phyloP scores from a whole-genome alignment of 2,888 invertebrate species.

The Parthenolecanium corni region DNA sequence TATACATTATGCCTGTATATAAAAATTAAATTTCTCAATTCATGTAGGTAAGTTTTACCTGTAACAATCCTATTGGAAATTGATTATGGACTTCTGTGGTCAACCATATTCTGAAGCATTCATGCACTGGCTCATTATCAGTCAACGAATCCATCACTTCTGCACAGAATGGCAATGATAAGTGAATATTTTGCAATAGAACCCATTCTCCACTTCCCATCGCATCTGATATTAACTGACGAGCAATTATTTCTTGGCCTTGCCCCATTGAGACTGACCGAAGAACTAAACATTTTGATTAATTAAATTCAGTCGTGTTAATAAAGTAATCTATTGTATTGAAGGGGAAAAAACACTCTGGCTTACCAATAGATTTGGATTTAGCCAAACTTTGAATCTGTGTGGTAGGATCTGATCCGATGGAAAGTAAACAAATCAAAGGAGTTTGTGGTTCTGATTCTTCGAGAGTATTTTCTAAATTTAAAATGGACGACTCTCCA shows the following conservation, averaged over 20 bases:
- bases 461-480: slow-evolving; percentile 77
- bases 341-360: not conserved
- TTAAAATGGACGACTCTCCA: slow-evolving; percentile 82
- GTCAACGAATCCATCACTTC: slow-evolving; percentile 82
- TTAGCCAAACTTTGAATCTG: slow-evolving; percentile 82
- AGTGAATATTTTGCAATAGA: slow-evolving; percentile 85
- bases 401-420: slow-evolving; percentile 93
- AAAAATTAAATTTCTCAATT: no score
- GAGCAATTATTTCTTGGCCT: slow-evolving; percentile 82
- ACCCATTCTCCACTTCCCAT: slow-evolving; percentile 74
- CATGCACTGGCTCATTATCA: slow-evolving; percentile 71
- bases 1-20: no score
- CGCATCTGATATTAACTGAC: slow-evolving; percentile 66
- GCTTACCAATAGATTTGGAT: slow-evolving; percentile 67
- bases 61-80: slow-evolving; percentile 73
- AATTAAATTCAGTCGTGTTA: not conserved
- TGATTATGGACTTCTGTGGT: slow-evolving; percentile 88
- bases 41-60: no score
- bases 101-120: slow-evolving; percentile 80
- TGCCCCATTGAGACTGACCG: slow-evolving; percentile 94
- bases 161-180: slow-evolving; percentile 86
- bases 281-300: slow-evolving; percentile 41
- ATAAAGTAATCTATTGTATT: not conserved
- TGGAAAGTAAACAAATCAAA: slow-evolving; percentile 82
- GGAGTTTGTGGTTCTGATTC: slow-evolving; percentile 84